These are phyloP conservation scores for Ormyrus rosae DNA, from an alignment of 2,888 invertebrate species.

Conservation along the genomic window DNA sequence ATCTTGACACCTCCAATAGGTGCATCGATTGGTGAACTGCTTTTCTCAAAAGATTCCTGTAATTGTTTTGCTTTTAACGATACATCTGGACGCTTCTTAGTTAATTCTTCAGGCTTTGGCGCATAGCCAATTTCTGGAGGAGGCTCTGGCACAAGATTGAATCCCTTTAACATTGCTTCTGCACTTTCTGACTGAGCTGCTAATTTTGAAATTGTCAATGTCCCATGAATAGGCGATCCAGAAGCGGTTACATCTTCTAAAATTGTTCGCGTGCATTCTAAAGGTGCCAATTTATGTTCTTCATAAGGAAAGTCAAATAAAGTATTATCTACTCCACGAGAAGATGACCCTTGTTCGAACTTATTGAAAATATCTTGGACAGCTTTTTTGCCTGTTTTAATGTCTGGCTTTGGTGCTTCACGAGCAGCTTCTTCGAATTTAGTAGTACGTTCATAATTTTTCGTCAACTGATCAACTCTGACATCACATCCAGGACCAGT, in stretches of 20 bases:
- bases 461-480: conserved; percentile 71
- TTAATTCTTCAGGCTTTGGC: conserved; percentile 76
- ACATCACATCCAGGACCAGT: conserved; percentile 67
- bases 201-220: conserved; percentile 68
- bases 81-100: conserved; percentile 77
- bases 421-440: conserved; percentile 67
- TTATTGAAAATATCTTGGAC: conserved; percentile 71
- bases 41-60: conserved; percentile 79
- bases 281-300: conserved; percentile 67
- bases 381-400: conserved; percentile 66
- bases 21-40: conserved; percentile 76
- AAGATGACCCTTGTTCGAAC: conserved; percentile 66
- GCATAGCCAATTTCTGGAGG: conserved; percentile 83
- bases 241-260: conserved; percentile 70
- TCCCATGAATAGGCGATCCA: conserved; percentile 69
- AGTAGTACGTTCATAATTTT: conserved; percentile 72
- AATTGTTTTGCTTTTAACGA: conserved; percentile 80
- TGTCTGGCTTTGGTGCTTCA: conserved; percentile 59
- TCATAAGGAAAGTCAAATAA: conserved; percentile 74
- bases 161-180: conserved; percentile 74
- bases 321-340: conserved; percentile 70
- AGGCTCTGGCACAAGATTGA: conserved; percentile 82
- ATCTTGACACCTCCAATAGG: conserved; percentile 80
- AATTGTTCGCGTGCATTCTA: conserved; percentile 67
- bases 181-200: conserved; percentile 70